Base-by-base conservation (phyloP, 2,797 vertebrate species). In the Alfaro cultratus region DNA sequence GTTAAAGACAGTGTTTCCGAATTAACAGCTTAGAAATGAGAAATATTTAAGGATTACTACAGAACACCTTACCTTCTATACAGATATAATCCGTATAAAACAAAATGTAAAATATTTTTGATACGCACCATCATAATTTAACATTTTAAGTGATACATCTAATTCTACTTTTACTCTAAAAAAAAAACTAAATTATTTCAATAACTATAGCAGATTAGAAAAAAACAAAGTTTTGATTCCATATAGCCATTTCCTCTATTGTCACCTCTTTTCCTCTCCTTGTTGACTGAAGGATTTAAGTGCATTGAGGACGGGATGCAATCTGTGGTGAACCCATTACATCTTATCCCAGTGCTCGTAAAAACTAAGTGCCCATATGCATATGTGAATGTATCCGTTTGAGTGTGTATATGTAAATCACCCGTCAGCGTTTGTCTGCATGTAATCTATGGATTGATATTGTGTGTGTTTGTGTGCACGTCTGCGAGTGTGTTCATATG, bases 391-490 rank as follows among this genome's bases (percentile, higher is more conserved):
- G 92, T 88, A 89, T 89, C 87, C 83, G 82, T 89, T 89, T 89
- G 89, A 93, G 92, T 90, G 92, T 93, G 90, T 92, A 89, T 95
- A 95, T 95, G 94, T 94, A 95, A 94, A 94, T 94, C 93, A 94
- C 86, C 73, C 80, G 88, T 90, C 91, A 86, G 84, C 79, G 86
- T 76, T 88, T 91, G 87, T 91, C 90, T 23, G 91, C 75, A 79
- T 92, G 93, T 93, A 91, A 93, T 94, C 89, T 91, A 80, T 70
- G 85, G 91, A 94, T 93, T 90, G 93, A 89, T 91, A 89, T 87
- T 84, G 77, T 78, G 80, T 79, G 80, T 51, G 29, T 74, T 46
- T 26, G 70, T 55, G 68, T 60, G 78, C 76, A 77, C 6, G 15
- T 41, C 47, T 45, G 83, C 70, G 83, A 34, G 80, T 0, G 43